A percentile compares a stretch with the other conserved stretches of the same genome.
Evolutionary conservation across 2,888 invertebrate genomes (phyloP).

Genomic region (Ephialtes manifestator): DNA sequence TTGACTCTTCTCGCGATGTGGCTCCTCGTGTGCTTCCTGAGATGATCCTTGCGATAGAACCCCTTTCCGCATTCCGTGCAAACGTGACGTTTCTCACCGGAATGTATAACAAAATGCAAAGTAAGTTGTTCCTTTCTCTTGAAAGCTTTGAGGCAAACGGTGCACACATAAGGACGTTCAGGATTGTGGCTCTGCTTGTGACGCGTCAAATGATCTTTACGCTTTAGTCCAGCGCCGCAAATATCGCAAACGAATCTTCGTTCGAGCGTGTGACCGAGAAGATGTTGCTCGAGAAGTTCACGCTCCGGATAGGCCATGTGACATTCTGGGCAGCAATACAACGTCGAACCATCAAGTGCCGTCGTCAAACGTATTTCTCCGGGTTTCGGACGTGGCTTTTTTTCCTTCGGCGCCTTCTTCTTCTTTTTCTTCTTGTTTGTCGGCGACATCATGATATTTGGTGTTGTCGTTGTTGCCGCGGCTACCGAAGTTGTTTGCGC

Average conservation of each 20-base stretch:
- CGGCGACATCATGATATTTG: conserved; percentile 83
- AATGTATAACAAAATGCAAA: conserved; percentile 95
- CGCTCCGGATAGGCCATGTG: conserved; percentile 96
- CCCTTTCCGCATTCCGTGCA: conserved; percentile 96
- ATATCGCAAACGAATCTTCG: conserved; percentile 95
- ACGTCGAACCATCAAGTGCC: conserved; percentile 93
- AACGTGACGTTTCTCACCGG: conserved; percentile 94
- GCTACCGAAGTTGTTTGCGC: conserved; percentile 86
- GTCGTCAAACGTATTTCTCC: conserved; percentile 94
- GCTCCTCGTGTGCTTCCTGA: conserved; percentile 94
- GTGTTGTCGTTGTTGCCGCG: conserved; percentile 84
- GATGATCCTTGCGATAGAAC: conserved; percentile 95
- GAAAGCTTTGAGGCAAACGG: conserved; percentile 95
- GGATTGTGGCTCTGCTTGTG: conserved; percentile 96
- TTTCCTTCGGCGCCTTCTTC: conserved; percentile 92
- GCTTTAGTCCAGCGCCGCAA: conserved; percentile 94
- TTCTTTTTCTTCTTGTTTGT: conserved; percentile 92
- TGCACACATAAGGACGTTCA: conserved; percentile 95
- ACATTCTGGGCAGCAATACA: conserved; percentile 95
- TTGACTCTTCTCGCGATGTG: conserved; percentile 95
- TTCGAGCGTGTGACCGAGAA: conserved; percentile 95
- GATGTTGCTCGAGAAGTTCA: conserved; percentile 93
- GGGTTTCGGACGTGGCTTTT: conserved; percentile 94
- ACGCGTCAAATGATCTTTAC: conserved; percentile 94
- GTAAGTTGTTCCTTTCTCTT: conserved; percentile 96